Percentiles rank a stretch among this genome's conserved stretches.
Conservation (phyloP, 2,888 invertebrate genomes). For the Phyllotreta cruciferae region DNA sequence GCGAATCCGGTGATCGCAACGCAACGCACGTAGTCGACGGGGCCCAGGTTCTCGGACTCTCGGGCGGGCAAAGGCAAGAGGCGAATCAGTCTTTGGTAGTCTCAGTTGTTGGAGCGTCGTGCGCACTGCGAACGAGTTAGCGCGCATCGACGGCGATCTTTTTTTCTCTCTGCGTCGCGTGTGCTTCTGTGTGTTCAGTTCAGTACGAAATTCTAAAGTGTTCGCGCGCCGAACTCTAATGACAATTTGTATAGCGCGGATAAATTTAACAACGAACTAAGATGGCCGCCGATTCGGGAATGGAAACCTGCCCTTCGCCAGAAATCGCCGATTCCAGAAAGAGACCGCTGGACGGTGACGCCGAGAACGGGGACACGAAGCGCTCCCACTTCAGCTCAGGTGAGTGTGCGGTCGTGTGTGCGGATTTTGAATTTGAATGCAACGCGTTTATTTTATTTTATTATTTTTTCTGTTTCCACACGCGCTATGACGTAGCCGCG, state of each 20-base stretch:
- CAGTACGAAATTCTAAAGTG: slow-evolving; percentile 32
- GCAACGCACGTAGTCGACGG: too few species aligned
- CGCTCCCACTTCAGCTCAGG: slow-evolving; percentile 91
- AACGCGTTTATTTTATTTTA: slow-evolving; percentile 11
- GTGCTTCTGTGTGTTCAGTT: slow-evolving; percentile 20
- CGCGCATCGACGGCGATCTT: slow-evolving; percentile 5
- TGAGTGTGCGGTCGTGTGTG: slow-evolving; percentile 60
- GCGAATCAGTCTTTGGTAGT: slow-evolving; percentile 3
- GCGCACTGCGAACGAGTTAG: slow-evolving; percentile 7
- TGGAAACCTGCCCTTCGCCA: slow-evolving; percentile 93
- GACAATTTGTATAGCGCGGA: slow-evolving; percentile 51
- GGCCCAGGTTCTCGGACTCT: too few species aligned
- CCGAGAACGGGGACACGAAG: slow-evolving; percentile 87
- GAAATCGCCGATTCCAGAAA: slow-evolving; percentile 91
- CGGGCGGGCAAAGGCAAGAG: slow-evolving; percentile 22
- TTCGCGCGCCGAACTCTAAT: slow-evolving; percentile 47
- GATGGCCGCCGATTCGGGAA: slow-evolving; percentile 92
- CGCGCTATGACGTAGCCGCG: slow-evolving; percentile 25
- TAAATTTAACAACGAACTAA: slow-evolving; percentile 54
- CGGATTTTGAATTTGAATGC: not conserved
- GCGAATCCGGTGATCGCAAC: not conserved
- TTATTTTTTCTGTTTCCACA: slow-evolving; percentile 24
- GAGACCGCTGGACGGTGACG: slow-evolving; percentile 86
- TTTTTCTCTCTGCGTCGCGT: slow-evolving; percentile 7
- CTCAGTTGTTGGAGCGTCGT: slow-evolving; percentile 35